A percentile compares a stretch with the other conserved stretches of the same genome.
phyloP scores from a whole-genome alignment of 2,113 vertebrate genomes.

The Dendrocopos noguchii region DNA sequence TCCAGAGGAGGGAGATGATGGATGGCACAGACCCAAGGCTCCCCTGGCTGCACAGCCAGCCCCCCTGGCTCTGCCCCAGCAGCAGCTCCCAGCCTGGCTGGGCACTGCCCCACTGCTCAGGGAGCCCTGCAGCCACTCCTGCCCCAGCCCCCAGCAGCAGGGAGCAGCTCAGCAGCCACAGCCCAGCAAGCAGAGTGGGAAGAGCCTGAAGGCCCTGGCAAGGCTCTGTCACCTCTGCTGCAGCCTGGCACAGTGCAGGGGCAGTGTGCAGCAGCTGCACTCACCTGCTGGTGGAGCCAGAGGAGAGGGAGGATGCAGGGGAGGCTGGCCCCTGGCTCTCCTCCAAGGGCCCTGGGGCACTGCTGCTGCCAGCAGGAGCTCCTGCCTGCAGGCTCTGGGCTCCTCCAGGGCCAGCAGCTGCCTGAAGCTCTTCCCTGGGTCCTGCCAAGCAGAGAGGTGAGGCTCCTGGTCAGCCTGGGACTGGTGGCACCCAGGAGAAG shows the following conservation, averaged over 20 bases:
- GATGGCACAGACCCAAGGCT: neutral
- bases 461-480: neutral
- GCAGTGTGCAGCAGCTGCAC: neutral
- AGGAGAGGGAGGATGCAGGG: neutral
- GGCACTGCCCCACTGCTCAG: neutral
- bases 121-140: neutral
- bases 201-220: fast-evolving
- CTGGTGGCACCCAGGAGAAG: neutral
- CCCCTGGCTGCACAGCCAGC: neutral
- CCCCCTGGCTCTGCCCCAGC: neutral
- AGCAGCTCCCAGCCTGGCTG: neutral
- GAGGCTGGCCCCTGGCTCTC: neutral
- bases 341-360: neutral
- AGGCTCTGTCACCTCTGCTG: fast-evolving
- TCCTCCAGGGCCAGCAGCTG: neutral
- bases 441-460: slow-evolving; percentile 24
- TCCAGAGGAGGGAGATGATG: neutral
- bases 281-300: slow-evolving; percentile 71
- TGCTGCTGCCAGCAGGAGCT: neutral
- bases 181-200: fast-evolving
- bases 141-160: neutral
- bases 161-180: neutral
- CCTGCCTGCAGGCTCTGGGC: neutral
- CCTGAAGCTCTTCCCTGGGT: neutral
- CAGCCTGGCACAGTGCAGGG: fast-evolving